Evolutionary conservation across 2,113 vertebrate species (phyloP).

Genomic region (Aix galericulata): DNA sequence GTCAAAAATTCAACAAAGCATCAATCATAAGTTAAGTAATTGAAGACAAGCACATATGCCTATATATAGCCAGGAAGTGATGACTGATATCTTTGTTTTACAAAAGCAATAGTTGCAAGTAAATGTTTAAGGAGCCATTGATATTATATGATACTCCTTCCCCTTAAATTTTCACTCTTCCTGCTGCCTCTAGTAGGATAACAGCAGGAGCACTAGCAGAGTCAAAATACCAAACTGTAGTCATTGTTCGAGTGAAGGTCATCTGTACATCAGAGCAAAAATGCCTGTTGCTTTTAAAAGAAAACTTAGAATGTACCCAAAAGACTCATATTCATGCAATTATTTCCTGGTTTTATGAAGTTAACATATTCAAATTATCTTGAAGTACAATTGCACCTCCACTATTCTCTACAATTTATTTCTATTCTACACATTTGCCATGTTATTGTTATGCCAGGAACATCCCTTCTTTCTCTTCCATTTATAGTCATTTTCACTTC

Average conservation of each 20-base stretch:
- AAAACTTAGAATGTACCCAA: not conserved
- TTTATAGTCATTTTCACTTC: not conserved
- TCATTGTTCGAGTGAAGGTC: not conserved
- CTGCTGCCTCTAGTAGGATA: not conserved
- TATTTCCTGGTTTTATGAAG: not conserved
- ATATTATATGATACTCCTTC: not conserved
- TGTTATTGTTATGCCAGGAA: not conserved
- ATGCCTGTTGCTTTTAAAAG: not conserved
- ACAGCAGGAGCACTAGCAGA: constrained; percentile 14
- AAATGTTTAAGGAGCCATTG: not conserved
- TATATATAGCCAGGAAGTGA: constrained; percentile 25
- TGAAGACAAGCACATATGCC: not conserved
- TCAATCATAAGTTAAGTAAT: not conserved
- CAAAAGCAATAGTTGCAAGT: not conserved
- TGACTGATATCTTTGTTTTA: not conserved
- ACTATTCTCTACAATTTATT: not conserved
- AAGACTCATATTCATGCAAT: not conserved
- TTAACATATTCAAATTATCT: not conserved
- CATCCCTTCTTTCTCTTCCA: not conserved
- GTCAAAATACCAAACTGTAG: not conserved
- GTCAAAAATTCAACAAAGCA: not conserved
- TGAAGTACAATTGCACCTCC: not conserved
- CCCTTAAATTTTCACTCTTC: not conserved
- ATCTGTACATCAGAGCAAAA: not conserved
- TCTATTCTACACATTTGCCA: not conserved